Evolutionary conservation across 2,888 invertebrate species (phyloP).

Genomic region (Eucera pruinosa): DNA sequence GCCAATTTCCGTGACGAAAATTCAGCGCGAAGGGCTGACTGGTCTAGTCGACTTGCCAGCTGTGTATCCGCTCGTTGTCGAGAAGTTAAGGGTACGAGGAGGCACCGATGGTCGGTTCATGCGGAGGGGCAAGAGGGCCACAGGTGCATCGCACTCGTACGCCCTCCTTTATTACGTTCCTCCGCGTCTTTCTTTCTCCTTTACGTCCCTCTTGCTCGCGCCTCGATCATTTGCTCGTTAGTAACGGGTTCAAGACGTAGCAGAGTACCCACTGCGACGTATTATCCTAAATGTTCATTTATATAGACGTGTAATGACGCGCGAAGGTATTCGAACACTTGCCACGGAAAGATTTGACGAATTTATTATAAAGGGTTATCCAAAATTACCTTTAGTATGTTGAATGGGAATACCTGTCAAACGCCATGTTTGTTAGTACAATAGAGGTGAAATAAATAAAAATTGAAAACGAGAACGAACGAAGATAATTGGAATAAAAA

Average conservation of each 20-base stretch:
- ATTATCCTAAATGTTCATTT: slow-evolving; percentile 15
- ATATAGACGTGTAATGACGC: no score
- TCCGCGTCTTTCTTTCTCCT: slow-evolving; percentile 45
- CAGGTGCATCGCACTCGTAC: slow-evolving; percentile 80
- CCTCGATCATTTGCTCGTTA: slow-evolving; percentile 35
- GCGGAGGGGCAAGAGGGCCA: slow-evolving; percentile 61
- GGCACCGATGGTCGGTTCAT: slow-evolving; percentile 37
- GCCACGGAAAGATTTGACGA: no score
- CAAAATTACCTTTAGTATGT: no score
- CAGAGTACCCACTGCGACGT: neutral
- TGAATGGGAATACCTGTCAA: no score
- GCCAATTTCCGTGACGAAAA: slow-evolving; percentile 55
- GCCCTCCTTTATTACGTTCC: slow-evolving; percentile 73
- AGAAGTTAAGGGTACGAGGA: slow-evolving; percentile 51
- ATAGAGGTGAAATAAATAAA: no score
- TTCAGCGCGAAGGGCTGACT: slow-evolving; percentile 19
- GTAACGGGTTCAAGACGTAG: slow-evolving; percentile 21
- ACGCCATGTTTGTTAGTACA: no score
- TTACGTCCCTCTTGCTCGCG: slow-evolving; percentile 44
- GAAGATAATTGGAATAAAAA: no score
- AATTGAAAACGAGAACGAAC: no score
- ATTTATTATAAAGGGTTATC: no score
- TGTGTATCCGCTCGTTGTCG: slow-evolving; percentile 33
- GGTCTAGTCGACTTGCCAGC: slow-evolving; percentile 30
- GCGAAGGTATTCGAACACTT: no score